A percentile compares a stretch with the other conserved stretches of the same genome.
Conservation (phyloP, 2,888 invertebrate species). For the Cheilosia vernalis region DNA sequence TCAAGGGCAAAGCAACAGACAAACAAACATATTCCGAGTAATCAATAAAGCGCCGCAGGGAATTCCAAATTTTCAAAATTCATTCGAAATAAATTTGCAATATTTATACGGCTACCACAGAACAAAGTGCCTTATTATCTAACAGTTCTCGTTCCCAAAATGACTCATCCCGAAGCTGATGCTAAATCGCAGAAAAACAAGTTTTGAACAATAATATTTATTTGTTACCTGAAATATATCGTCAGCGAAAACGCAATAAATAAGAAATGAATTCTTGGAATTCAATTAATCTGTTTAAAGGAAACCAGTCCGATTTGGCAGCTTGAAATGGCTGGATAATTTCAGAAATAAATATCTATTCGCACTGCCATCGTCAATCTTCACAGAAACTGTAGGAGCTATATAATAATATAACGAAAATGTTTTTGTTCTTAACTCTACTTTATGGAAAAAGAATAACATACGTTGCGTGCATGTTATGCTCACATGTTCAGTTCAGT, state of each 20-base stretch:
- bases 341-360: constrained; percentile 8
- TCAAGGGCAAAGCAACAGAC: constrained; percentile 1
- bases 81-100: constrained; percentile 6
- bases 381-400: not conserved
- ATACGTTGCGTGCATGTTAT: too few species aligned
- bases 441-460: not conserved
- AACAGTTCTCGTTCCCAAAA: constrained; percentile 3
- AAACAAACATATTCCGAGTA: constrained; percentile 2
- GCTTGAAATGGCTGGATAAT: constrained; percentile 1
- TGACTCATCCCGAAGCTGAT: not conserved
- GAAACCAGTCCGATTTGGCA: constrained; percentile 12
- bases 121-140: constrained; percentile 1
- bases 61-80: constrained; percentile 10
- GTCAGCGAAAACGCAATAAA: not conserved
- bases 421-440: too few species aligned
- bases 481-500: too few species aligned
- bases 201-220: constrained; percentile 14
- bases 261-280: not conserved
- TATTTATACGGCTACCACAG: not conserved
- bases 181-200: not conserved
- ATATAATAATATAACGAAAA: too few species aligned
- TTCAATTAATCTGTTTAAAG: not conserved
- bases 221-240: not conserved
- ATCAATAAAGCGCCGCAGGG: not conserved
- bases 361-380: constrained; percentile 25